Evolutionary conservation across 2,888 invertebrate species (phyloP), one percentile per base, ranked within the genome.

Genomic region (Plutella xylostella): DNA sequence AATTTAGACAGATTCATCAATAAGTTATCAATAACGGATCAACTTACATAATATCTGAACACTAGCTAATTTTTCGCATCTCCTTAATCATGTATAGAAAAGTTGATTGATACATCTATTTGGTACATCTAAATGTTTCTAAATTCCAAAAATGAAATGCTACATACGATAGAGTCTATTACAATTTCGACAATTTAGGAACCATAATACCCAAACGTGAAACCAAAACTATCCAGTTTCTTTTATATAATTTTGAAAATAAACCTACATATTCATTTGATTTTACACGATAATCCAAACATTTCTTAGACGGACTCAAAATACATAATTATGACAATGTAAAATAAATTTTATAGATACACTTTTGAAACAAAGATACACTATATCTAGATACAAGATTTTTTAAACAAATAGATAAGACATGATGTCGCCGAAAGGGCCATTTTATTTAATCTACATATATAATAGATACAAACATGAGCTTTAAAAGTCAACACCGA

Each of bases 131-230:
- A 83, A 76, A 75, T 74, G 79, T 73, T 65, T 63, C 75, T 79
- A 78, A 73, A 58, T 69, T 74, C 69, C 74, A 78, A 76, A 79
- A 82, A 79, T 70, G 68, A 80, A 80, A 74, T 68, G 69, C 78
- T 82, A 82, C 77, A 70, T 75, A 76, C 70, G 78, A 79, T 82
- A 83, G 79, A 80, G 74, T 78, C 78, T 80, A 80, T 82, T 83
- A 82, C 79, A 82, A 79, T 83, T 82, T 83, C 78, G 80, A 83
- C 80, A 82, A 83, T 82, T 83, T 83, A 83, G 83, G 83, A 83
- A 83, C 83, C 82, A 79, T 82, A 83, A 83, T 82, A 83, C 83
- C 83, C 80, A 79, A 82, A 83, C 74, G 74, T 77, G 79, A 71
- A 82, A 80, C 78, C 73, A 59, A 82, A 79, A 73, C 70, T 77